Conservation (phyloP, 2,888 invertebrate genomes). For the Tortrix viridana region DNA sequence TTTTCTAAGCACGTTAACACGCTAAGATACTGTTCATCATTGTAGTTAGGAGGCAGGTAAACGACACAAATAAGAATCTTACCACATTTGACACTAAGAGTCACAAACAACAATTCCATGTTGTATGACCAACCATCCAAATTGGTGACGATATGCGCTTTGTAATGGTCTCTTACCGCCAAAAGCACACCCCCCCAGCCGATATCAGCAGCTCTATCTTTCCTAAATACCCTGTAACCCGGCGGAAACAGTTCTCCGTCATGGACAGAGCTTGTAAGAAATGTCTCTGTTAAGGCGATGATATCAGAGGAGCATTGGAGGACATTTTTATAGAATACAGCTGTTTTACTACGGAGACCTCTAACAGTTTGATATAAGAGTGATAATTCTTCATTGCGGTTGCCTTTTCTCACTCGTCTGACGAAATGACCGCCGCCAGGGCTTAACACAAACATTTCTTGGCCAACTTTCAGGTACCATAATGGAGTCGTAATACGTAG, state of each 20-base stretch:
- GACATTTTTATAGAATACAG: background rate
- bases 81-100: background rate
- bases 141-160: background rate
- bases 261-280: conserved; percentile 23
- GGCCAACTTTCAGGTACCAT: background rate
- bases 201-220: conserved; percentile 15
- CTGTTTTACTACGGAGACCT: background rate
- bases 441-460: background rate
- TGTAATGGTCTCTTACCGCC: background rate
- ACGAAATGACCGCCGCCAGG: background rate
- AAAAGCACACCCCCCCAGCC: conserved; percentile 33
- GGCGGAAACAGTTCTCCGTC: conserved; percentile 28
- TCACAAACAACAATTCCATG: conserved; percentile 18
- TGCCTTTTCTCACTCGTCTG: background rate
- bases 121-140: conserved; percentile 6
- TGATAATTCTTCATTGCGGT: background rate
- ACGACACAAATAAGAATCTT: conserved; percentile 20
- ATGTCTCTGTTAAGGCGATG: conserved; percentile 27
- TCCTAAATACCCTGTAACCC: conserved; percentile 12
- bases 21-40: conserved; percentile 7
- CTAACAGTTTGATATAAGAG: conserved; percentile 3
- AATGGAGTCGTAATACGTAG: background rate
- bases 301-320: conserved; percentile 12
- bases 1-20: conserved; percentile 20
- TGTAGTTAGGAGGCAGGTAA: conserved; percentile 18